Base-by-base conservation (phyloP, 2,113 vertebrate species). In the Thryonomys swinderianus region DNA sequence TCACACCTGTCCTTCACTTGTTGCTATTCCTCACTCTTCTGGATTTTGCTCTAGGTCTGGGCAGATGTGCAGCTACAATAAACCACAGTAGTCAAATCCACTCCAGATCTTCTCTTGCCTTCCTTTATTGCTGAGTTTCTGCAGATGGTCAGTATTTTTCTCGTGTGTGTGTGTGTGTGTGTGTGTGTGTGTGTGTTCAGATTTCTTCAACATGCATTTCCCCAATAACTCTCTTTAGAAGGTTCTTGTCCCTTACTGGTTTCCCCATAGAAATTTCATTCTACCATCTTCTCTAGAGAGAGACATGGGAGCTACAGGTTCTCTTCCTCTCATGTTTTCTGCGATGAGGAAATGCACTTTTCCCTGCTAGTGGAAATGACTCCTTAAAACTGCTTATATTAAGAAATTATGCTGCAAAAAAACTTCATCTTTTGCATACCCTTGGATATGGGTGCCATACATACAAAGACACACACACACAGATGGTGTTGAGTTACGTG, bases 161-260 rank as follows among this genome's bases (percentile, higher is more conserved):
- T 9, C 23, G 3, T 1, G 0, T 17, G 2, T 48, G 23, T 27
- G 10, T 2, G 17, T 51, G 37, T 42, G 8, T n/a, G 64, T n/a
- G 64, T 18, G 64, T n/a, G 64, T n/a, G 34, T 67, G 34, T 71
- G n/a, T 71, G 11, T 11, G 13, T 76, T 51, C 34, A 40, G 1
- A 21, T 82, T 45, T 82, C 53, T 12, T 73, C 1, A 66, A 25
- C 11, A 40, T 40, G 17, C 3, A 7, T 82, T 78, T 84, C 9
- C 6, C 30, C 48, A 20, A 79, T 55, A 9, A 8, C 5, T 11
- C 4, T 23, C 13, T 71, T 82, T 67, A 42, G 8, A 62, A 21
- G 11, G 3, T 3, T 5, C 32, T 5, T 21, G 13, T 67, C 25
- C 40, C n/a, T 66, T 37, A 42, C 71, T 55, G 23, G 42, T 5